Base-by-base conservation (phyloP, 2,113 vertebrate species). In the Solea senegalensis region DNA sequence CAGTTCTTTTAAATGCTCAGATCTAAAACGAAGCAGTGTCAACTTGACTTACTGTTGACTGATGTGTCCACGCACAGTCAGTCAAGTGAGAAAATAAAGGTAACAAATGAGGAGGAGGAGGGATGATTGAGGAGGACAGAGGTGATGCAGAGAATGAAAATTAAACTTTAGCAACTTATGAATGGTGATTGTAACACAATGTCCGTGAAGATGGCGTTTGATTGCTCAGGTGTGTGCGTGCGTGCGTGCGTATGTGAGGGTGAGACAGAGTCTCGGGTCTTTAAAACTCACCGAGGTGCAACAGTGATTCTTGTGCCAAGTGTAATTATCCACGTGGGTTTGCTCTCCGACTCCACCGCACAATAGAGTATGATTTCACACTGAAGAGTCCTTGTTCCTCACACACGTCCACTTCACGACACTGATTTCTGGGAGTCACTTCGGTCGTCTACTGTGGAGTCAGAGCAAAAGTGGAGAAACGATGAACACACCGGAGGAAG, bases 181-280 rank as follows among this genome's bases (percentile, higher is more conserved):
- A 93, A 92, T 91, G 82, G 71, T 92, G 91, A 94, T 94, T 94
- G 94, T 88, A 80, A 86, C 78, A 92, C 89, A 91, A 91, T 91
- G 81, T 78, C 46, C 88, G 73, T 85, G 87, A 62, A 83, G 88
- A 88, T 83, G 90, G 74, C 7, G 79, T 79, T 74, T 93, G 93
- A 94, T 94, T 94, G 88, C 91, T 74, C 86, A 86, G 85, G 87
- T 86, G 28, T 7, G 15, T 2, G 46, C 1, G 46, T 49, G 46
- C 3, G 49, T n/a, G 4, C 16, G 57, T 7, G 39, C n/a, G 57
- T 81, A 82, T 13, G 15, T 50, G 56, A 21, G 27, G 12, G 27
- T 68, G 82, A 83, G 68, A 71, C 34, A 34, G 34, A 9, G 45
- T 46, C 44, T 12, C 13, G 5, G 44, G 44, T 48, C 45, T 48